These are phyloP conservation scores for Numenius arquata DNA, from an alignment of 2,113 vertebrate species.

Conservation along the genomic window DNA sequence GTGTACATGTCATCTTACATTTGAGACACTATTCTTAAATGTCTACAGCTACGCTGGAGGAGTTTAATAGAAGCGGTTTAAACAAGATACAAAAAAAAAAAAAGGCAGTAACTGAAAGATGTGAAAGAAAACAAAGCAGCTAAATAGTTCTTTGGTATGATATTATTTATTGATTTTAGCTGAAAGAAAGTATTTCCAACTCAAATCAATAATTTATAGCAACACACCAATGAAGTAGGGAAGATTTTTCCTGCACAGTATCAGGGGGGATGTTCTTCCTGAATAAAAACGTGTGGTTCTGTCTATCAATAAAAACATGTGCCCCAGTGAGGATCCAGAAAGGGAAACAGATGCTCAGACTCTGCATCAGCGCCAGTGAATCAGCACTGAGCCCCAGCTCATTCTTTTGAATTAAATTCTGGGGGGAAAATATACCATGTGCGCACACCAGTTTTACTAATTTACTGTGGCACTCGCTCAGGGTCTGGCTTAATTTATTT, in stretches of 20 bases:
- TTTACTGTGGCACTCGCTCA: slow-evolving; percentile 32
- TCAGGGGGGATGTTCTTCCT: slow-evolving; percentile 3
- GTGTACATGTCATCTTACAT: background rate
- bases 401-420: slow-evolving; percentile 47
- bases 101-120: background rate
- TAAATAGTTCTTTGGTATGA: slow-evolving; percentile 54
- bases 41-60: background rate
- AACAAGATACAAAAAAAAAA: background rate
- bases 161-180: slow-evolving; percentile 70
- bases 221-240: background rate
- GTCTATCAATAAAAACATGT: slow-evolving; percentile 24
- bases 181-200: slow-evolving; percentile 59
- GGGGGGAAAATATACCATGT: background rate
- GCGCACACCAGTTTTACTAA: background rate
- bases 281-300: slow-evolving; percentile 54
- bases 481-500: slow-evolving; percentile 33
- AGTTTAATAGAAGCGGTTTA: slow-evolving; percentile 17
- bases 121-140: slow-evolving; percentile 51
- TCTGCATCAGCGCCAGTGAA: background rate
- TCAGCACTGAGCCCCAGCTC: slow-evolving; percentile 1
- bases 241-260: slow-evolving; percentile 33
- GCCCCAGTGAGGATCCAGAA: slow-evolving; percentile 37
- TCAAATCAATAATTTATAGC: slow-evolving; percentile 64
- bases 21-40: slow-evolving; percentile 13
- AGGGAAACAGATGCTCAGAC: slow-evolving; percentile 26